A percentile compares a stretch with the other conserved stretches of the same genome.
phyloP scores from a whole-genome alignment of 2,888 invertebrate genomes.

The Habroteleia sp. region DNA sequence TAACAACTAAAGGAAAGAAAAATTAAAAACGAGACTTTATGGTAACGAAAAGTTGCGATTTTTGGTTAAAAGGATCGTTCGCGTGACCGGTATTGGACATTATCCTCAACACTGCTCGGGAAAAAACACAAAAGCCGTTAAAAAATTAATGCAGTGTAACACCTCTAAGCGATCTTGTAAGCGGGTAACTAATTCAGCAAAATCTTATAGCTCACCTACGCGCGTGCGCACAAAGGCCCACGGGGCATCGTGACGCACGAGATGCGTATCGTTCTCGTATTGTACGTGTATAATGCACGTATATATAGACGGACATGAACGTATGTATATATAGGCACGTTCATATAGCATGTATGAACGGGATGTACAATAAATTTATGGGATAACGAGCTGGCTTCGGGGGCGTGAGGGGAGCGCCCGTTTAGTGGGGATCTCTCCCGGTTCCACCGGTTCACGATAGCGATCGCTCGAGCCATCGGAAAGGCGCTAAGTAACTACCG shows the following conservation, averaged over 20 bases:
- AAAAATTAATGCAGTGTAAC: slow-evolving; percentile 24
- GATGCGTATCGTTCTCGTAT: slow-evolving; percentile 57
- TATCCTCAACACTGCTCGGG: too few species aligned
- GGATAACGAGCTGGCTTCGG: slow-evolving; percentile 72
- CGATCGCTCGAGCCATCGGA: slow-evolving; percentile 75
- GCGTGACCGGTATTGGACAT: too few species aligned
- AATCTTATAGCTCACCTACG: slow-evolving; percentile 61
- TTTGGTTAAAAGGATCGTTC: too few species aligned
- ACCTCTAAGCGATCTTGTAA: slow-evolving; percentile 57
- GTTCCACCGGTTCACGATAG: slow-evolving; percentile 70
- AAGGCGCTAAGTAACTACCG: slow-evolving; percentile 80
- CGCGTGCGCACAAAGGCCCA: slow-evolving; percentile 55
- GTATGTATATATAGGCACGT: slow-evolving; percentile 31
- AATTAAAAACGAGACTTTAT: too few species aligned
- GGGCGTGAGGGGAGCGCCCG: slow-evolving; percentile 61
- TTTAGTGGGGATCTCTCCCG: slow-evolving; percentile 57
- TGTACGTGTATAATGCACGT: slow-evolving; percentile 38
- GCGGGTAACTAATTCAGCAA: slow-evolving; percentile 61
- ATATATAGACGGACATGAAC: slow-evolving; percentile 28
- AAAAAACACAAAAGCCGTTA: too few species aligned
- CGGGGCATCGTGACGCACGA: slow-evolving; percentile 47
- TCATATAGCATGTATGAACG: slow-evolving; percentile 59
- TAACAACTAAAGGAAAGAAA: too few species aligned
- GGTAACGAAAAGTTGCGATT: too few species aligned
- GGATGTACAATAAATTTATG: slow-evolving; percentile 77